These are phyloP conservation scores for Pogonophryne albipinna DNA, from an alignment of 2,797 vertebrate species.

Conservation along the genomic window DNA sequence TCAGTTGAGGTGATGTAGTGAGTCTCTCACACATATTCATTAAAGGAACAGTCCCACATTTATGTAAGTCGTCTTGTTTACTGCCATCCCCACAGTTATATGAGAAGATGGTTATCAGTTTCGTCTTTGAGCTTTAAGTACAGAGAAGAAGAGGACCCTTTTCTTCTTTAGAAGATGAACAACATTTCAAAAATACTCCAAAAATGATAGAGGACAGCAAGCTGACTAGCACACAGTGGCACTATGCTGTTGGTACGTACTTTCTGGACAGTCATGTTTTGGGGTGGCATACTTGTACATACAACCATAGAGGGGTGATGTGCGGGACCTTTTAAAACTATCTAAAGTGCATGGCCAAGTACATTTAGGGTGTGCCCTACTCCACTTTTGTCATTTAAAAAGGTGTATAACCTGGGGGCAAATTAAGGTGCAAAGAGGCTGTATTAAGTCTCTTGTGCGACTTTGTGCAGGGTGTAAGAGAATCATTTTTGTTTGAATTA, in stretches of 20 bases:
- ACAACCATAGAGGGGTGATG: background rate
- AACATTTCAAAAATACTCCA: background rate
- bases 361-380: too few species aligned
- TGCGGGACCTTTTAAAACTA: too few species aligned
- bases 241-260: background rate
- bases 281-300: background rate
- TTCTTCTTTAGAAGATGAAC: background rate
- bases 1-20: constrained; percentile 66
- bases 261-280: background rate
- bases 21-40: constrained; percentile 45
- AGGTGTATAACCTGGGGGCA: too few species aligned
- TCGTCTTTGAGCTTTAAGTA: constrained; percentile 2
- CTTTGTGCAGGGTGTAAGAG: too few species aligned
- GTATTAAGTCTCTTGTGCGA: too few species aligned
- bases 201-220: background rate
- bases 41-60: constrained; percentile 52
- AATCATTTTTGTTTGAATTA: background rate
- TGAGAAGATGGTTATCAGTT: constrained; percentile 31
- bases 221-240: background rate
- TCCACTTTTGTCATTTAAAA: too few species aligned
- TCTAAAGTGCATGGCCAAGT: too few species aligned
- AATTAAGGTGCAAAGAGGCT: too few species aligned
- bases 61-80: constrained; percentile 14
- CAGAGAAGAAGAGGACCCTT: background rate
- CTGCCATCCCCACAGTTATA: constrained; percentile 1